phyloP scores from a whole-genome alignment of 2,888 invertebrate genomes.

The Cosmia pyralina region DNA sequence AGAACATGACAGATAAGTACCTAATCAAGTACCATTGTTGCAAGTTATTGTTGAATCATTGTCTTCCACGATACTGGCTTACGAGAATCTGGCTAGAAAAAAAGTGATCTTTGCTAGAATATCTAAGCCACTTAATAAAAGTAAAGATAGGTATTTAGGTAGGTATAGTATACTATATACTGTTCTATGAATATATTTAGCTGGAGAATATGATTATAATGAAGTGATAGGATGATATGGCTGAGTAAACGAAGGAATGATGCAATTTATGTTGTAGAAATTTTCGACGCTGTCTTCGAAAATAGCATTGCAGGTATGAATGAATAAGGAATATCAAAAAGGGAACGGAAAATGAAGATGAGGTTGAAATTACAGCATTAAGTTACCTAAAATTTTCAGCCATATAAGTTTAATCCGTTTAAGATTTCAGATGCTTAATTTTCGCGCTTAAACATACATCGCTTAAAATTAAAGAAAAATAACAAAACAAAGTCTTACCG shows the following conservation, averaged over 20 bases:
- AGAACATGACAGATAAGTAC: conserved; percentile 1
- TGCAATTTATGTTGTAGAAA: not conserved
- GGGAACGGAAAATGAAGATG: not conserved
- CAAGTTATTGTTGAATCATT: conserved; percentile 25
- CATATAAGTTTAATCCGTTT: not conserved
- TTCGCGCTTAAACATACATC: not conserved
- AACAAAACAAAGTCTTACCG: conserved; percentile 56
- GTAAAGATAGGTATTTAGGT: too few species aligned
- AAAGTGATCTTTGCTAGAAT: not conserved
- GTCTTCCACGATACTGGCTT: conserved; percentile 2
- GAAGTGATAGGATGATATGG: not conserved
- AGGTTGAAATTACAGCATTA: too few species aligned
- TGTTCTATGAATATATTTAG: not conserved
- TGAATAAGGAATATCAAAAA: not conserved
- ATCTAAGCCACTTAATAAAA: not conserved
- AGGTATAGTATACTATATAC: too few species aligned
- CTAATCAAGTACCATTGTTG: conserved; percentile 15
- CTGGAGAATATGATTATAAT: not conserved
- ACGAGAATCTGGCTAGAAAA: not conserved
- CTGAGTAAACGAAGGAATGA: not conserved
- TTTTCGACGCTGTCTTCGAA: not conserved
- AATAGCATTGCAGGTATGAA: not conserved
- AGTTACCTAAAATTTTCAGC: not conserved
- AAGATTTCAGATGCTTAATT: not conserved
- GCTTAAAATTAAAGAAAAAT: conserved; percentile 5